Conservation (phyloP, 2,113 vertebrate genomes). For the Marmota monax region DNA sequence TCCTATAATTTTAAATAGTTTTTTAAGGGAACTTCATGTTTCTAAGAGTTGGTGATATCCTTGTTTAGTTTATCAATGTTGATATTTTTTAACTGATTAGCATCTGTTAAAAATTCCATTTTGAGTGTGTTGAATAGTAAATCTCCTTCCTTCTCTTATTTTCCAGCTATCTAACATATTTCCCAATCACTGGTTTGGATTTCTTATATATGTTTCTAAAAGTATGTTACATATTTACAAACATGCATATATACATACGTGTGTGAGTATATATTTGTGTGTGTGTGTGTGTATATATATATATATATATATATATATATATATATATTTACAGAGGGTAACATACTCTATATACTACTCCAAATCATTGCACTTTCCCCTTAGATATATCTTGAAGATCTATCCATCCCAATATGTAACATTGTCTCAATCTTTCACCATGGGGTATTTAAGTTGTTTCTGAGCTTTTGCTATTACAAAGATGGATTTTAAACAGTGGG, state of each 20-base stretch:
- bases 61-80: neutral
- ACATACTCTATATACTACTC: neutral
- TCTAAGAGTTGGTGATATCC: neutral
- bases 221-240: slow-evolving; percentile 23
- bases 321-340: neutral
- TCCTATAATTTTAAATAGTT: neutral
- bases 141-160: neutral
- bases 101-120: neutral
- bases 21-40: neutral
- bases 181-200: neutral
- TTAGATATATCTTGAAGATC: neutral
- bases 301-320: neutral
- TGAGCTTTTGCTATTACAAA: slow-evolving; percentile 20
- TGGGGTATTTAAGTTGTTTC: neutral
- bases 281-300: neutral
- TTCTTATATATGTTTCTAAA: neutral
- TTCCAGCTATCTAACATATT: neutral
- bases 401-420: neutral
- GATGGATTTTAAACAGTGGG: neutral
- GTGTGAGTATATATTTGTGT: too few relatives aligned
- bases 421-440: neutral
- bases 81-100: neutral
- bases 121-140: neutral
- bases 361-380: neutral
- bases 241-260: neutral